A percentile compares a stretch with the other conserved stretches of the same genome.
Conservation (phyloP, 2,113 vertebrate genomes). For the Platycercus adscitus region DNA sequence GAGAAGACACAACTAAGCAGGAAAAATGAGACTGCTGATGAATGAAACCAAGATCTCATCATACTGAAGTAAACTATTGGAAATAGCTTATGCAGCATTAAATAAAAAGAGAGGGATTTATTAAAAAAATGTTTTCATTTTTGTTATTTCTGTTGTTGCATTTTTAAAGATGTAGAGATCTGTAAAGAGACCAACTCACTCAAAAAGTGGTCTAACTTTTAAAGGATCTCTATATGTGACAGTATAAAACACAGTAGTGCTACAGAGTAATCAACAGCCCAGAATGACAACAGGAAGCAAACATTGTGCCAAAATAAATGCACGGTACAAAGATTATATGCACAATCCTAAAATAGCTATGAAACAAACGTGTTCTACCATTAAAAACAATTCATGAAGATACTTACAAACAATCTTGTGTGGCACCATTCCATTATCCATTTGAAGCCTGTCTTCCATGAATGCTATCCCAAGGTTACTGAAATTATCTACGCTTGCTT, state of each 20-base stretch:
- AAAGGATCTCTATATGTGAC: background rate
- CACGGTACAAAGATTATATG: accelerated
- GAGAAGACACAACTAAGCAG: background rate
- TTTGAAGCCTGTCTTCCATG: slow-evolving; percentile 89
- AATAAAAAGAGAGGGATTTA: background rate
- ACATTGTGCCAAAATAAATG: background rate
- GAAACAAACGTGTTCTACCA: background rate
- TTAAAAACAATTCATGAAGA: background rate
- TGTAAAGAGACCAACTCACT: background rate
- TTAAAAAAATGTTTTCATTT: background rate
- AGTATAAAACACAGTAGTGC: background rate
- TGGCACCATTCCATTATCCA: slow-evolving; percentile 89
- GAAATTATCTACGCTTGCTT: slow-evolving; percentile 90
- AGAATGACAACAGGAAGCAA: background rate
- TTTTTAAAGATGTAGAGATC: background rate
- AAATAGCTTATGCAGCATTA: background rate
- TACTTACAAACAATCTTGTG: slow-evolving; percentile 92
- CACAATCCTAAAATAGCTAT: background rate
- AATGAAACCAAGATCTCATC: background rate
- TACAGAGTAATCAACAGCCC: background rate
- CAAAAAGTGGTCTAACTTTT: background rate
- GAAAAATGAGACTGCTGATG: background rate
- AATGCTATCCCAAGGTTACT: slow-evolving; percentile 91
- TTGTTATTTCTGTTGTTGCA: background rate
- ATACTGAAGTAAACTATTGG: background rate